Percentiles rank a stretch among this genome's conserved stretches.
phyloP scores from a whole-genome alignment of 2,888 invertebrate species.

The Xestia c-nigrum region DNA sequence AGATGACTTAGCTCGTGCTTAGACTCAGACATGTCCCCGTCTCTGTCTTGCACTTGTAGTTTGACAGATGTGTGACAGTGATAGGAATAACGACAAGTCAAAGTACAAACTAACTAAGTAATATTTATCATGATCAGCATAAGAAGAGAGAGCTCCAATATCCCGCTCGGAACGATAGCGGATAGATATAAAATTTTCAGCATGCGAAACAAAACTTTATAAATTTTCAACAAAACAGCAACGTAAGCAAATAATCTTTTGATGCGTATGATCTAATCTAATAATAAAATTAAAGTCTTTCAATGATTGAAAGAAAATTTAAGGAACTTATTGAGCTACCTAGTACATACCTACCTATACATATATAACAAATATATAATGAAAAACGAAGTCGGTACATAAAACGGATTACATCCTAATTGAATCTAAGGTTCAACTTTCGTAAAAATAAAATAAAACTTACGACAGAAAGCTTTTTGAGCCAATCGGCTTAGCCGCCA shows the following conservation, averaged over 20 bases:
- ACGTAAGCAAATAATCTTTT: background rate
- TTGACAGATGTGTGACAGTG: background rate
- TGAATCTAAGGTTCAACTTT: conserved; percentile 20
- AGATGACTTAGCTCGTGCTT: background rate
- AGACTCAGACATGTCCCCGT: background rate
- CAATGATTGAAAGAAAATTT: background rate
- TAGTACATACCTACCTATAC: no score
- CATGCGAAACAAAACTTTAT: background rate
- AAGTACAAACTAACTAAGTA: no score
- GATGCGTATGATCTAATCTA: background rate
- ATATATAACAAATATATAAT: background rate
- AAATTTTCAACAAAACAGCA: background rate
- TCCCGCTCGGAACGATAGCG: background rate
- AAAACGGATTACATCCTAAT: conserved; percentile 2
- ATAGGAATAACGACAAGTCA: no score
- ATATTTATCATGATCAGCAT: background rate
- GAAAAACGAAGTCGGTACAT: background rate
- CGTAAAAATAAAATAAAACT: conserved; percentile 15
- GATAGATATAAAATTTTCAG: background rate
- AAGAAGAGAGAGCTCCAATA: background rate
- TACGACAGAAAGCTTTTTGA: conserved; percentile 23
- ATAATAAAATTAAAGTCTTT: background rate
- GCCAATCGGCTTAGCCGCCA: conserved; percentile 49
- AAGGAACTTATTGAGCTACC: background rate
- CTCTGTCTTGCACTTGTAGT: background rate